Evolutionary conservation across 2,888 invertebrate genomes (phyloP).

Genomic region (Malthinus flaveolus): DNA sequence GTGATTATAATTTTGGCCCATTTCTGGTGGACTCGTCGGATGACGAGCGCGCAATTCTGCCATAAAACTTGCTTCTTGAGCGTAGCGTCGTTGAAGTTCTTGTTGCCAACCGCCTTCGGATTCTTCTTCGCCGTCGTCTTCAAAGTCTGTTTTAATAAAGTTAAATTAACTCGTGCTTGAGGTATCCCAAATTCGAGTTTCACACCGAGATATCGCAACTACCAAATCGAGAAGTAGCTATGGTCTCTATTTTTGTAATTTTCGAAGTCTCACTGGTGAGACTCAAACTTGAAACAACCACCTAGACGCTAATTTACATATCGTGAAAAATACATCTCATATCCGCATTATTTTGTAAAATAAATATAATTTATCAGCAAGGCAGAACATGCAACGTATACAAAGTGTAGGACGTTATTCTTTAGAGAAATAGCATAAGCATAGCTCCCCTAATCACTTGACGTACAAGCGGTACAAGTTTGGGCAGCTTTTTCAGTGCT

Average conservation of each 20-base stretch:
- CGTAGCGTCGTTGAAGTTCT: conserved; percentile 61
- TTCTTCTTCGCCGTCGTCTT: conserved; percentile 69
- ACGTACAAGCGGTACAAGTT: no score
- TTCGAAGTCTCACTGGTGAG: no score
- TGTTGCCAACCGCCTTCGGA: conserved; percentile 62
- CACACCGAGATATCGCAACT: neutral
- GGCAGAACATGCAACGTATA: conserved; percentile 15
- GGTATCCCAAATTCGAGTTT: neutral
- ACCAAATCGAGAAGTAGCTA: neutral
- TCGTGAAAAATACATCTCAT: no score
- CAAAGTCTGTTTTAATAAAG: conserved; percentile 61
- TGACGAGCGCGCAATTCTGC: conserved; percentile 60
- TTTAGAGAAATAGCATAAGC: no score
- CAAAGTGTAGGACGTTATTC: neutral
- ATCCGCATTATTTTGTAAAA: no score
- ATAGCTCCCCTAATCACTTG: no score
- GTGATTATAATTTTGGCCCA: conserved; percentile 44
- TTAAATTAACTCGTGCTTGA: neutral
- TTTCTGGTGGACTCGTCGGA: conserved; percentile 50
- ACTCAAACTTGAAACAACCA: no score
- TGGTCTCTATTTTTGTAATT: neutral
- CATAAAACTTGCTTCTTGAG: conserved; percentile 62
- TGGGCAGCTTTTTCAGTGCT: no score
- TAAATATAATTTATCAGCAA: conserved; percentile 7
- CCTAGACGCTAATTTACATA: no score